A percentile compares a stretch with the other conserved stretches of the same genome.
These are phyloP conservation scores for Collichthys lucidus DNA, from an alignment of 2,113 vertebrate species.

Conservation along the genomic window DNA sequence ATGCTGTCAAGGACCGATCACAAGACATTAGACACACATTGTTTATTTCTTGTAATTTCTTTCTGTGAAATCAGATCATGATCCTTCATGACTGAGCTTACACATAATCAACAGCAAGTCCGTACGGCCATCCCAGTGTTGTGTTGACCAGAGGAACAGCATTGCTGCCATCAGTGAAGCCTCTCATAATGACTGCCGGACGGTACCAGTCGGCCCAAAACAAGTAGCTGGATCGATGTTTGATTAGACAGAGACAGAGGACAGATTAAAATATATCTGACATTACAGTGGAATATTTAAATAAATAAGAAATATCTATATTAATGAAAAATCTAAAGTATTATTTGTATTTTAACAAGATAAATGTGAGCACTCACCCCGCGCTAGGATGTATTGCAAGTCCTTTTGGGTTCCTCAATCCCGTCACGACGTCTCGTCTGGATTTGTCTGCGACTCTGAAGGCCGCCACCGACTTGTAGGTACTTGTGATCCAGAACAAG, in stretches of 20 bases:
- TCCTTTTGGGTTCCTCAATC: slow-evolving; percentile 75
- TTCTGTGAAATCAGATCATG: neutral
- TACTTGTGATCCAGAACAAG: slow-evolving; percentile 79
- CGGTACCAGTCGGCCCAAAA: slow-evolving; percentile 83
- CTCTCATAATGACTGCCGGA: slow-evolving; percentile 79
- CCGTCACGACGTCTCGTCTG: slow-evolving; percentile 73
- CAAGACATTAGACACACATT: neutral
- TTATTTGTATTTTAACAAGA: too few species aligned
- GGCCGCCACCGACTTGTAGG: slow-evolving; percentile 70
- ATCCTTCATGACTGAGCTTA: slow-evolving; percentile 46
- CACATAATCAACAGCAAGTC: slow-evolving; percentile 77
- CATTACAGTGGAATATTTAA: neutral
- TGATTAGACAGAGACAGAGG: neutral
- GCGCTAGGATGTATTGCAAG: slow-evolving; percentile 79
- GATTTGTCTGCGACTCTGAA: slow-evolving; percentile 78
- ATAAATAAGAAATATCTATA: neutral
- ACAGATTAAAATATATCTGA: too few species aligned
- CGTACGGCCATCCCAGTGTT: slow-evolving; percentile 78
- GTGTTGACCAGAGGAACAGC: slow-evolving; percentile 79
- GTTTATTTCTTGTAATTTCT: neutral
- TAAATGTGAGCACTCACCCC: slow-evolving; percentile 67
- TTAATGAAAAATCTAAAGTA: too few species aligned
- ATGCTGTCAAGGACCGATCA: slow-evolving; percentile 52
- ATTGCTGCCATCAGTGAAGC: slow-evolving; percentile 78
- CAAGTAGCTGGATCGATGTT: slow-evolving; percentile 67